Base-by-base conservation (phyloP, 2,113 vertebrate species). In the Nematolebias whitei region DNA sequence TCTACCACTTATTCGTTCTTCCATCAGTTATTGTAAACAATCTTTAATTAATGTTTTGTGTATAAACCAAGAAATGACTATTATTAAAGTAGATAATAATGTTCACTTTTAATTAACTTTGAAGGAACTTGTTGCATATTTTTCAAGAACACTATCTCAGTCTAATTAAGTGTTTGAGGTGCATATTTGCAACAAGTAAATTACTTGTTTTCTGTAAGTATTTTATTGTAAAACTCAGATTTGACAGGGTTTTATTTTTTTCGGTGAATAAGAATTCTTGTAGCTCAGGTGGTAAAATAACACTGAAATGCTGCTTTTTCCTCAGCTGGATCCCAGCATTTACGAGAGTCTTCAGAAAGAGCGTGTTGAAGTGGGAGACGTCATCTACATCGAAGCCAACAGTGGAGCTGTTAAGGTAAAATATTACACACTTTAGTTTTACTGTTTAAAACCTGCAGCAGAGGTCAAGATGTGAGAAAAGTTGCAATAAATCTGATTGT, bases 361-460 rank as follows among this genome's bases (percentile, higher is more conserved):
- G 76, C 92, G 95, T 4, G 98, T 99, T 26, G 96, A 99, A 87
- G 95, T 95, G 0, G 98, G 98, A 32, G 98, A 99, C 0, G 97
- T 99, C 82, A 99, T 99, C 90, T 99, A 99, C 85, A 99, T 99
- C 5, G 98, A 99, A 91, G 96, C 98, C 58, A 99, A 99, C 93
- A 99, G 98, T 15, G 98, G 97, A 49, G 96, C 97, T 0, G 97
- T 99, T 61, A 99, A 99, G 96, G 98, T 99, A 94, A 18, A 12
- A 5, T 5, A 4, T 29, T 11, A 13, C 18, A 15, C 26, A 68
- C 26, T 26, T 16, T 35, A 22, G 40, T 38, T 58, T 38, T 55
- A 32, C 13, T 6, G 52, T 48, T 51, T 14, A 43, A 48, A 19
- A 48, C 19, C 3, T 48, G 18, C 11, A 48, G 32, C 32, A 35